These are phyloP conservation scores for Ornithorhynchus anatinus DNA, from an alignment of 2,113 vertebrate genomes.

Conservation along the genomic window DNA sequence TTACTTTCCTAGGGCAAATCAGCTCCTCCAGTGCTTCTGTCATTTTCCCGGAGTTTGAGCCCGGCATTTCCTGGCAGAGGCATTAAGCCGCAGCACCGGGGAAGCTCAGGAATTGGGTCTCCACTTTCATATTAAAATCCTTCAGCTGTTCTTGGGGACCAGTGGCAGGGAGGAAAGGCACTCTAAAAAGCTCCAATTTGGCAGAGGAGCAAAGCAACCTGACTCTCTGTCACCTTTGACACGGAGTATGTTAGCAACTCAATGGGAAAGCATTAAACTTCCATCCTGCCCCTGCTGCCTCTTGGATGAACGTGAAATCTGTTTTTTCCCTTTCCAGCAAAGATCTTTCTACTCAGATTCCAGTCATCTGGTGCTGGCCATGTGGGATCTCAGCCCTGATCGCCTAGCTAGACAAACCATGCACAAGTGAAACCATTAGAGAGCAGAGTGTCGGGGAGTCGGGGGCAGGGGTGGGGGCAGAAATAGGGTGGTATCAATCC, in stretches of 20 bases:
- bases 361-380: neutral
- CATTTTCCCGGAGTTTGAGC: neutral
- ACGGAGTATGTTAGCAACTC: neutral
- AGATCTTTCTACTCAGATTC: neutral
- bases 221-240: neutral
- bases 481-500: no score
- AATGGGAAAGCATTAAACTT: neutral
- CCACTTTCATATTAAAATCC: neutral
- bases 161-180: neutral
- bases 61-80: neutral
- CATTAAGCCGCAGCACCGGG: neutral
- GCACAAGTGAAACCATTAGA: no score
- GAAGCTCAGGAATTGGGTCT: neutral
- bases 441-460: no score
- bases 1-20: neutral
- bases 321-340: neutral
- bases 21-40: neutral
- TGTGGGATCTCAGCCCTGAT: neutral
- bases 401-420: neutral
- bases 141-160: no score
- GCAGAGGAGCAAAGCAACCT: neutral
- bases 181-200: neutral
- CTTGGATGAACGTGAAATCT: neutral
- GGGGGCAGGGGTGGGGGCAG: no score
- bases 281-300: neutral